Base-by-base conservation (phyloP, 2,888 invertebrate genomes). In the Microchrysa polita region DNA sequence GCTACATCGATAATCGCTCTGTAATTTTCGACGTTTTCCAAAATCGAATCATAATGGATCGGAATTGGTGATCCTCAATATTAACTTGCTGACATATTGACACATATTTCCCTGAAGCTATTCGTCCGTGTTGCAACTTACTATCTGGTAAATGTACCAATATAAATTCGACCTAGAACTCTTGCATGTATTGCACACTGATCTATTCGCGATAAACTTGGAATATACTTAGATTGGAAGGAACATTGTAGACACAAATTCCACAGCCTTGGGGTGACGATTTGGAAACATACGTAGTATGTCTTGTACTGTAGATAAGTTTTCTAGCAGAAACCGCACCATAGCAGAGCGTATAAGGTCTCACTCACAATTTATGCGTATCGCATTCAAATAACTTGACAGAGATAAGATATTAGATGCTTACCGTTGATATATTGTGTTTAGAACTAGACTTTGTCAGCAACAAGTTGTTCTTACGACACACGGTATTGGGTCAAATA, bases 371-470 rank as follows among this genome's bases (percentile, higher is more conserved):
- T 65, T 65, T 65, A 65, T 65, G 65, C 65, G 65, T 65, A 65
- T 65, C 20, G 65, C 48, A 65, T 65, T 65, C 65, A 65, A 65
- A 65, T 65, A 65, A 44, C 65, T 67, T 40, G 69, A 18, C 69
- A 55, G 40, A 69, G 57, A 69, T 69, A 69, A 69, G 69, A 69
- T 69, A 57, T 69, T 69, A 40, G 69, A 63, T 42, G 42, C 42
- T 42, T 40, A 40, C 16, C 42, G 23, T 7, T 63, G 61, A 69
- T 69, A 69, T 55, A 69, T 55, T 55, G 20, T 40, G 18, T 40
- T 42, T 57, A 57, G 69, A 55, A 69, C 69, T 18, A 20, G 69
- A 55, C 57, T 55, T 69, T 69, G 69, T 55, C 55, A 69, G 69
- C 2, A 69, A 69, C 69, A 69, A 69, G 69, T 40, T 57, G 57